Conservation (phyloP, 2,113 vertebrate genomes). For the Zosterops hypoxanthus region DNA sequence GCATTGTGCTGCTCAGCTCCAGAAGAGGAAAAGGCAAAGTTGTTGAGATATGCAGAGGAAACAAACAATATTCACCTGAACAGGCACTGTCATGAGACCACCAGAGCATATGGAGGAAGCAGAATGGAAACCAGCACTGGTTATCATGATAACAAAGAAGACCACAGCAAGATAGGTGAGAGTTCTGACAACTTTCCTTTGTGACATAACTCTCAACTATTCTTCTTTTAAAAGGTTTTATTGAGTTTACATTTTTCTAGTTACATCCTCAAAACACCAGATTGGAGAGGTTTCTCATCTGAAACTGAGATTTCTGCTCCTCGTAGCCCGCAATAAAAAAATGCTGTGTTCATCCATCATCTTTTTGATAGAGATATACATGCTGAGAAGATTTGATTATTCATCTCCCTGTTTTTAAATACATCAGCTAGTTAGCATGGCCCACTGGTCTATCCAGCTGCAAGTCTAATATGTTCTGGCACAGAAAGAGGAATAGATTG, state of each 20-base stretch:
- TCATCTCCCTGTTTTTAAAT: conserved; percentile 8
- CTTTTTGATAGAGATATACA: background rate
- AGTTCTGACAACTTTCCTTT: background rate
- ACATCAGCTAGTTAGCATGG: background rate
- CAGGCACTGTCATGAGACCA: background rate
- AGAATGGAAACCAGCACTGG: background rate
- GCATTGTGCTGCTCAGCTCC: background rate
- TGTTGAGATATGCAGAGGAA: background rate
- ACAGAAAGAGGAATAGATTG: background rate
- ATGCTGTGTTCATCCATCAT: background rate
- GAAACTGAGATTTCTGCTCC: background rate
- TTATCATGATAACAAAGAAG: background rate
- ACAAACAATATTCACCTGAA: background rate
- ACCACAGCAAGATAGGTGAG: background rate
- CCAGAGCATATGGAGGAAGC: background rate
- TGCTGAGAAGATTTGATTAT: background rate
- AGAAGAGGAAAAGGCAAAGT: background rate
- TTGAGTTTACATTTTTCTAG: background rate
- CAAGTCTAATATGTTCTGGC: background rate
- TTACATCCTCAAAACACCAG: background rate
- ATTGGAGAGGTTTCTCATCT: background rate
- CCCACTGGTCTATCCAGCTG: conserved; percentile 22
- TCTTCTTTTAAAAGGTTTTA: background rate
- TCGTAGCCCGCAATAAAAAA: background rate
- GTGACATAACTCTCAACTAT: no score